A percentile compares a stretch with the other conserved stretches of the same genome.
Conservation (phyloP, 2,113 vertebrate species). For the Phyllostomus hastatus region DNA sequence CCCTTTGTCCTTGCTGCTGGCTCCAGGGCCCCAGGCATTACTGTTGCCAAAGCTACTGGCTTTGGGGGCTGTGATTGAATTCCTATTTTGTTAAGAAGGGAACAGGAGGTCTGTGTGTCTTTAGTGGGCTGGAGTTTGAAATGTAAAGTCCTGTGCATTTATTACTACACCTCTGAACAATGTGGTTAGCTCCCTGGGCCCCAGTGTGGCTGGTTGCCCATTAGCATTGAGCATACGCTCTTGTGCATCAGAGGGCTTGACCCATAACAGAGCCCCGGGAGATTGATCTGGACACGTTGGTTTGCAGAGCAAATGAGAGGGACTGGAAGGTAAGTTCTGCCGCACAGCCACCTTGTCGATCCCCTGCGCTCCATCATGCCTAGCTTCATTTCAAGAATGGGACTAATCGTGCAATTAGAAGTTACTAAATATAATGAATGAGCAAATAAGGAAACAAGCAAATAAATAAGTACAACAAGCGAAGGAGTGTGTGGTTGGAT, state of each 20-base stretch:
- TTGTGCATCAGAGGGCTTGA: background rate
- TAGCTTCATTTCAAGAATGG: background rate
- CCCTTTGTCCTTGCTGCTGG: background rate
- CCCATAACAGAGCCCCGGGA: background rate
- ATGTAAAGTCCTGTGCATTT: background rate
- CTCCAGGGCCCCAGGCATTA: background rate
- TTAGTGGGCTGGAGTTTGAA: background rate
- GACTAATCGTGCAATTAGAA: background rate
- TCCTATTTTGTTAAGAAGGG: background rate
- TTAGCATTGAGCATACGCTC: background rate
- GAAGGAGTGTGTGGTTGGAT: background rate
- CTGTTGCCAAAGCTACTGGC: background rate
- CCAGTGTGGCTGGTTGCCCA: background rate
- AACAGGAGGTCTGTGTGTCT: background rate
- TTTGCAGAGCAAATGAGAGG: background rate
- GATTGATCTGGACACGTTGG: background rate
- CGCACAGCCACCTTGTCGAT: background rate
- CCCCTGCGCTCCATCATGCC: accelerated
- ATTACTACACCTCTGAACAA: background rate
- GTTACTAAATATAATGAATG: background rate
- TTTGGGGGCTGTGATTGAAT: background rate
- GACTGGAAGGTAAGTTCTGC: background rate
- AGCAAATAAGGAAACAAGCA: background rate
- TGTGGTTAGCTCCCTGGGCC: background rate
- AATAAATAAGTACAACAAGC: background rate